Conservation (phyloP, 2,888 invertebrate species). For the Syrphus vitripennis region DNA sequence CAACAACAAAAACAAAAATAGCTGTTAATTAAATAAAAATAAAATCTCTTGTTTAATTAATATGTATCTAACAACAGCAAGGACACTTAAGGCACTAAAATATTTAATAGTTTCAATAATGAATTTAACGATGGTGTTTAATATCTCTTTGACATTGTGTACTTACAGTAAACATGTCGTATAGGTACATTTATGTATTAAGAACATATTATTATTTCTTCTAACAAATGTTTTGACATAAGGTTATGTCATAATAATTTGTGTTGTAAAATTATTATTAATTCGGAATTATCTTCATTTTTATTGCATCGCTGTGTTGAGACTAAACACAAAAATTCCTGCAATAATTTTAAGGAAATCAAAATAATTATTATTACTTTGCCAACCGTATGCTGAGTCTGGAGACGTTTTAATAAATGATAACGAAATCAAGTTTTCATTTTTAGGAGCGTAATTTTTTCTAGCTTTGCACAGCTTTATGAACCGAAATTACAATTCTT, state of each 20-base stretch:
- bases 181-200: too few relatives aligned
- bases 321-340: not conserved
- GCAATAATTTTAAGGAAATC: not conserved
- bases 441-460: too few relatives aligned
- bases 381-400: not conserved
- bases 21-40: not conserved
- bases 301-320: not conserved
- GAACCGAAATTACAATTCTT: too few relatives aligned
- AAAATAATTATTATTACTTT: not conserved
- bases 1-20: not conserved
- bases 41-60: slow-evolving; percentile 42
- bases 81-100: not conserved
- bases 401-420: too few relatives aligned
- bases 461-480: too few relatives aligned
- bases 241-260: slow-evolving; percentile 50
- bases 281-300: slow-evolving; percentile 40
- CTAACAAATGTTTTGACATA: slow-evolving; percentile 32
- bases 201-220: too few relatives aligned
- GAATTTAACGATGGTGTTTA: slow-evolving; percentile 58
- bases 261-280: slow-evolving; percentile 47
- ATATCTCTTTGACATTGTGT: slow-evolving; percentile 45
- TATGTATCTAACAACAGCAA: slow-evolving; percentile 20
- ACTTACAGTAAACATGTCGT: not conserved
- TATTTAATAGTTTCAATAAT: slow-evolving; percentile 63
- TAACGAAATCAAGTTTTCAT: too few relatives aligned